phyloP scores from a whole-genome alignment of 2,113 vertebrate genomes.

The Parus major region DNA sequence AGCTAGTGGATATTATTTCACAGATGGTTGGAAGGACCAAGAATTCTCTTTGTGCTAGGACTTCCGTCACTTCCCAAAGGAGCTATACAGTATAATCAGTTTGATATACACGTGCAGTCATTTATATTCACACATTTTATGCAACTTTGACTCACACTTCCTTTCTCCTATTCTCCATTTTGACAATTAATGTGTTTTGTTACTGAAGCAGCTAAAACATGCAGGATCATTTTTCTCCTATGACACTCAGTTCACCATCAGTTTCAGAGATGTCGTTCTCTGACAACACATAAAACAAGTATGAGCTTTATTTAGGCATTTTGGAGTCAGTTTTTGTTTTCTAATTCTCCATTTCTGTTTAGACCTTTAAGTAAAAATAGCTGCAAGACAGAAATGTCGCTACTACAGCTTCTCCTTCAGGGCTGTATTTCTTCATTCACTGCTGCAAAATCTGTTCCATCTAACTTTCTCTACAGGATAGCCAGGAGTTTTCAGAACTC shows the following conservation, averaged over 20 bases:
- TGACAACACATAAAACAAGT: not conserved
- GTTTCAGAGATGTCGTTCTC: not conserved
- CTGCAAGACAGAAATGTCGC: not conserved
- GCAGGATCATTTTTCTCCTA: not conserved
- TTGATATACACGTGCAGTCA: not conserved
- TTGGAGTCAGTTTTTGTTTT: not conserved
- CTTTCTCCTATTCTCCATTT: not conserved
- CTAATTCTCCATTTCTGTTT: not conserved
- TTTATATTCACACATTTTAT: slow-evolving; percentile 20
- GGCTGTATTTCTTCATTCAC: not conserved
- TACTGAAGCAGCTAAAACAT: not conserved
- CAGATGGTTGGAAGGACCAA: not conserved
- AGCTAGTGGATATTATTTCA: not conserved
- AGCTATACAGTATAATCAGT: not conserved
- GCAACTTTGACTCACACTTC: not conserved
- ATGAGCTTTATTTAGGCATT: not conserved
- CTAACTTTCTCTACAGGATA: not conserved
- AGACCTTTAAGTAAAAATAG: not conserved
- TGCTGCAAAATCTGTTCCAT: not conserved
- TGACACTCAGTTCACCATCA: not conserved
- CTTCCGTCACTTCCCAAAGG: not conserved
- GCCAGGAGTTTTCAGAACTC: not conserved
- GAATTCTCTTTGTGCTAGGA: not conserved
- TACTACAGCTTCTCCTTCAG: not conserved
- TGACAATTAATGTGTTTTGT: slow-evolving; percentile 3